These are phyloP conservation scores for Tilapia sparmanii DNA, from an alignment of 2,113 vertebrate species.

Conservation along the genomic window DNA sequence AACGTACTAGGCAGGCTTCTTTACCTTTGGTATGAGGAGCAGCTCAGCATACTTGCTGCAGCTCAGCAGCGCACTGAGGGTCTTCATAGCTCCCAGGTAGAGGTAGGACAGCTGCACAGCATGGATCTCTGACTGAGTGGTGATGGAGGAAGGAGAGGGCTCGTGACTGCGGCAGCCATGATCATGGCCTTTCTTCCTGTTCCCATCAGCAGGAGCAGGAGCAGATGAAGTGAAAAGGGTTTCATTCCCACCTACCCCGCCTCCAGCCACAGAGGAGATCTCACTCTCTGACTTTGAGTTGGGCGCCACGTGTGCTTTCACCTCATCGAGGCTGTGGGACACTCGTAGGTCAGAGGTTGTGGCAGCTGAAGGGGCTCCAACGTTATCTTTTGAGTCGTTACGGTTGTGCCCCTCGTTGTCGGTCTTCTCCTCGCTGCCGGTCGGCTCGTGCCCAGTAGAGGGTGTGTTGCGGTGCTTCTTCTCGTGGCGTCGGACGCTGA, in stretches of 20 bases:
- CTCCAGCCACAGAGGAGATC: slow-evolving; percentile 63
- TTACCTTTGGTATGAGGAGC: slow-evolving; percentile 85
- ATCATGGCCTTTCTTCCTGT: slow-evolving; percentile 80
- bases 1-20: neutral
- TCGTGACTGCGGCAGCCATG: slow-evolving; percentile 73
- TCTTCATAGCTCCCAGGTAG: slow-evolving; percentile 96
- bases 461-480: slow-evolving; percentile 75
- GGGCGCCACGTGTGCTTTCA: slow-evolving; percentile 70
- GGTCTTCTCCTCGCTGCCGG: slow-evolving; percentile 30
- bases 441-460: slow-evolving; percentile 67
- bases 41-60: slow-evolving; percentile 97
- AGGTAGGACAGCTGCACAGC: slow-evolving; percentile 94
- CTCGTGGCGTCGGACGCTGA: slow-evolving; percentile 82
- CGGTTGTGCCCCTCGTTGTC: slow-evolving; percentile 57
- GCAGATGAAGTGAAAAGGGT: slow-evolving; percentile 6
- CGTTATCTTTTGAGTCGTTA: slow-evolving; percentile 21
- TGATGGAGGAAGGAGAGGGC: slow-evolving; percentile 42
- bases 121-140: slow-evolving; percentile 86
- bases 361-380: neutral
- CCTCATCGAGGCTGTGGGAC: slow-evolving; percentile 81
- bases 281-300: slow-evolving; percentile 82
- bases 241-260: slow-evolving; percentile 64
- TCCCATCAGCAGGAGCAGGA: slow-evolving; percentile 73
- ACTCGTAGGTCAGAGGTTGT: slow-evolving; percentile 65
- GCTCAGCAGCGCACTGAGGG: slow-evolving; percentile 89